phyloP scores from a whole-genome alignment of 2,113 vertebrate genomes.

The Falco punctatus region DNA sequence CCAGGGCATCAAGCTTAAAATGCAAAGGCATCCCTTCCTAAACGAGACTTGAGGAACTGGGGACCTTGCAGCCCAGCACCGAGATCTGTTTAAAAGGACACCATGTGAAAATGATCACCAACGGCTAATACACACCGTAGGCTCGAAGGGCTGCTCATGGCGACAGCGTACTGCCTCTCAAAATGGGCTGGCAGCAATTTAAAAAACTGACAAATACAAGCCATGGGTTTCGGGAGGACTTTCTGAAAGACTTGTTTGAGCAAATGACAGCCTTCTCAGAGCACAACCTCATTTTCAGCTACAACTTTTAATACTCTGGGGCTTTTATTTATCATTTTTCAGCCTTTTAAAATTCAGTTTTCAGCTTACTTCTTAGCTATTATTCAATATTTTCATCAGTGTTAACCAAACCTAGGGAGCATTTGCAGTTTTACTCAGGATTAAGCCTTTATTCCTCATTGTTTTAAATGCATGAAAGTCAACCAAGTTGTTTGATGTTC shows the following conservation, averaged over 20 bases:
- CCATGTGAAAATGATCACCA: neutral
- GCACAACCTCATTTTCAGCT: neutral
- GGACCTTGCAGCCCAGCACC: neutral
- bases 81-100: neutral
- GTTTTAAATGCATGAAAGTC: conserved; percentile 50
- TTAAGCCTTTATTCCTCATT: conserved; percentile 15
- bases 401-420: neutral
- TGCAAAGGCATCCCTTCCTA: neutral
- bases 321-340: neutral
- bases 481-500: neutral
- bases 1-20: neutral
- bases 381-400: conserved; percentile 28
- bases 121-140: neutral
- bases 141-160: rapidly evolving
- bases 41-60: neutral
- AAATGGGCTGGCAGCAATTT: neutral
- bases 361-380: conserved; percentile 10
- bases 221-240: neutral
- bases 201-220: neutral
- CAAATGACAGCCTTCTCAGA: neutral
- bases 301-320: neutral
- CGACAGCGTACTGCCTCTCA: rapidly evolving
- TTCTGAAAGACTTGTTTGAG: neutral
- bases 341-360: neutral
- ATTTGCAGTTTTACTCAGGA: neutral